Percentiles rank a stretch among this genome's conserved stretches.
These are phyloP conservation scores for Fragum fragum DNA, from an alignment of 2,888 invertebrate genomes.

Conservation along the genomic window DNA sequence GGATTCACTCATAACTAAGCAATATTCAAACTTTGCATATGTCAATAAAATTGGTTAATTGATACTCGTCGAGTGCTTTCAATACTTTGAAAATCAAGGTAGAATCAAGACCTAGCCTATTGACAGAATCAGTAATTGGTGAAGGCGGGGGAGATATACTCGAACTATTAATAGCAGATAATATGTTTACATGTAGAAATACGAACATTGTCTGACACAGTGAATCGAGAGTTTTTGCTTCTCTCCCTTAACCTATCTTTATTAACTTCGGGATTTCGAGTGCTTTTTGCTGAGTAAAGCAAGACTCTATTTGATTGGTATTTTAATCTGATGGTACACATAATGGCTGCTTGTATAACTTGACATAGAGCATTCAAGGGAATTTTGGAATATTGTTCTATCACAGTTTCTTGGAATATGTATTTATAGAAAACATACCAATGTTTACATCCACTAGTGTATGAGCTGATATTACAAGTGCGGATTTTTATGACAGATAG, in stretches of 20 bases:
- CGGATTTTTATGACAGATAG: neutral
- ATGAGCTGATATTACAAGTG: neutral
- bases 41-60: too few species aligned
- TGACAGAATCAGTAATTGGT: neutral
- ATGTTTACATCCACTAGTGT: neutral
- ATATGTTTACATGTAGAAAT: slow-evolving; percentile 4
- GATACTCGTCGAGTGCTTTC: too few species aligned
- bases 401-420: neutral
- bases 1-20: too few species aligned
- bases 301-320: too few species aligned
- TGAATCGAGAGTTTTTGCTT: neutral
- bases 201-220: neutral
- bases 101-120: neutral
- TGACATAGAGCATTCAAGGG: too few species aligned
- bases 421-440: neutral
- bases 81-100: too few species aligned
- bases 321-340: too few species aligned
- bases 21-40: too few species aligned
- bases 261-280: too few species aligned
- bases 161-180: slow-evolving; percentile 6
- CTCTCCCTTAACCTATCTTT: neutral
- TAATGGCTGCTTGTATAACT: too few species aligned
- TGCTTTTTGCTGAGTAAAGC: too few species aligned
- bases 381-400: neutral
- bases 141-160: neutral